Evolutionary conservation across 2,888 invertebrate genomes (phyloP).

Genomic region (Catocala nupta): DNA sequence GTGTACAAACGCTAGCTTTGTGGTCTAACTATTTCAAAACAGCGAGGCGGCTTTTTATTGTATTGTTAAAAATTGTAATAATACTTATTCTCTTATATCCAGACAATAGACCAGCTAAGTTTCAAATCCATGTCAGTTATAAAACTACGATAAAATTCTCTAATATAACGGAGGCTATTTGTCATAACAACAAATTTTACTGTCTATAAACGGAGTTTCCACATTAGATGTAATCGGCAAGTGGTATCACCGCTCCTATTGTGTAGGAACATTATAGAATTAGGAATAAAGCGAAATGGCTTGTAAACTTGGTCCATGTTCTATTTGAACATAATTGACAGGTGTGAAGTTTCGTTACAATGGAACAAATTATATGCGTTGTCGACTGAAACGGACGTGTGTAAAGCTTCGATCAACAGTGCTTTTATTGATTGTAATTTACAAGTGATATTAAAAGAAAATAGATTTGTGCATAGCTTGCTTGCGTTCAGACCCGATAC

Average conservation of each 20-base stretch:
- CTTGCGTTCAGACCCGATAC: no score
- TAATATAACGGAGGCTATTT: conserved; percentile 9
- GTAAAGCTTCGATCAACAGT: neutral
- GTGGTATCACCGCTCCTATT: conserved; percentile 52
- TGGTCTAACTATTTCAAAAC: no score
- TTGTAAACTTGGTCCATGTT: conserved; percentile 29
- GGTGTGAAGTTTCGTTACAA: conserved; percentile 40
- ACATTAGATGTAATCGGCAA: conserved; percentile 54
- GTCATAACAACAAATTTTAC: conserved; percentile 49
- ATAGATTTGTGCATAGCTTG: no score
- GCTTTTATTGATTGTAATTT: neutral
- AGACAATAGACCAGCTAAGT: no score
- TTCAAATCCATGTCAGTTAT: no score
- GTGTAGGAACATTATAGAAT: conserved; percentile 37
- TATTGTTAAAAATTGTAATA: no score
- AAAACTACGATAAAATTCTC: neutral
- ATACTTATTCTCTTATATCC: no score
- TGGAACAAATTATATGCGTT: conserved; percentile 17
- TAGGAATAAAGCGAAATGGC: conserved; percentile 32
- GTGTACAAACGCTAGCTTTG: no score
- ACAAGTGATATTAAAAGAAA: no score
- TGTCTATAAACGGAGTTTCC: conserved; percentile 50
- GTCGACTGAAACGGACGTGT: conserved; percentile 6
- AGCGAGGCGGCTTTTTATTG: no score
- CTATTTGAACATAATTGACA: conserved; percentile 45